Conservation (phyloP, 2,797 vertebrate species). For the Catharus ustulatus region DNA sequence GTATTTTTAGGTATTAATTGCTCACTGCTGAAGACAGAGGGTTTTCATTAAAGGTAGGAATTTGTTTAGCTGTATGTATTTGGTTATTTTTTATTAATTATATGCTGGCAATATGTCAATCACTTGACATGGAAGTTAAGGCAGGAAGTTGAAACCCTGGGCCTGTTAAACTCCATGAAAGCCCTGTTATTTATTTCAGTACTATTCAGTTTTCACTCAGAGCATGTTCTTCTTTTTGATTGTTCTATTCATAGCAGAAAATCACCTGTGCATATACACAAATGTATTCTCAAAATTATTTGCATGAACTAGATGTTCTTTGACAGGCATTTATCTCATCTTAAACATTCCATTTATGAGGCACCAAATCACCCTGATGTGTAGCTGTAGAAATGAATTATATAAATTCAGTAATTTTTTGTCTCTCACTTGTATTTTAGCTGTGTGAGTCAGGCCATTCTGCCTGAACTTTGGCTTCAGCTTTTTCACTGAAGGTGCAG, state of each 20-base stretch:
- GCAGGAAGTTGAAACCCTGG: neutral
- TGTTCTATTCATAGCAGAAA: neutral
- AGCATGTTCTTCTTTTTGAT: neutral
- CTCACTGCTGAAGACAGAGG: neutral
- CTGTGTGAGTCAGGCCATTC: neutral
- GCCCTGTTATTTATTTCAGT: neutral
- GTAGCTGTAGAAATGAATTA: neutral
- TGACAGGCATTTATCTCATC: neutral
- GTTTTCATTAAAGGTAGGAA: neutral
- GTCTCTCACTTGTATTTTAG: neutral
- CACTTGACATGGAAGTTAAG: neutral
- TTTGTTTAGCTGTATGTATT: neutral
- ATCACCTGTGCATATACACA: neutral
- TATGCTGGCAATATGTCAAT: neutral
- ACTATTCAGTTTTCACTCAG: neutral
- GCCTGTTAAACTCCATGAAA: neutral
- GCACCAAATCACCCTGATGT: neutral
- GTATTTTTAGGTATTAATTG: neutral
- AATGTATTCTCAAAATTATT: neutral
- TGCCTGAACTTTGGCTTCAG: slow-evolving; percentile 14
- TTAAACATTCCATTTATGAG: neutral
- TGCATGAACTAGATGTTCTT: neutral
- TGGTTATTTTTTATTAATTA: neutral
- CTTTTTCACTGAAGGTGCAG: slow-evolving; percentile 4
- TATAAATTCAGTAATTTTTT: neutral